Conservation (phyloP, 2,797 vertebrate species). For the Melanotaenia trifasciata region DNA sequence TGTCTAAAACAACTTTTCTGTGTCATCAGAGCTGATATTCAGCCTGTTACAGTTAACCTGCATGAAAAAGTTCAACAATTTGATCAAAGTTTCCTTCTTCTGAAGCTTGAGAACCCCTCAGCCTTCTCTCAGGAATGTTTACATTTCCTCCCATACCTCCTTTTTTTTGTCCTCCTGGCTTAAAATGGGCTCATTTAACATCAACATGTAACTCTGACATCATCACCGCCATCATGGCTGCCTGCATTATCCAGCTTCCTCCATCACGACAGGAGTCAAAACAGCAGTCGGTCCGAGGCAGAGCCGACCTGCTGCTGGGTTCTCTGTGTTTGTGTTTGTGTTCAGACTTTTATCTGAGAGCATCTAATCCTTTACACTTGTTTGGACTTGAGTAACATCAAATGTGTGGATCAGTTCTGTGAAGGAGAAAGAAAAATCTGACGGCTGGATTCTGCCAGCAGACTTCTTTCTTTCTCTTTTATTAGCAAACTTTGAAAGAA, state of each 20-base stretch:
- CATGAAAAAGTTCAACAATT: neutral
- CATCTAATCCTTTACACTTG: neutral
- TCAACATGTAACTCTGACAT: slow-evolving; percentile 38
- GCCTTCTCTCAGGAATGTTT: slow-evolving; percentile 45
- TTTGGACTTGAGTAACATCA: neutral
- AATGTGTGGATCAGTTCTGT: too few species aligned
- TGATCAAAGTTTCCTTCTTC: neutral
- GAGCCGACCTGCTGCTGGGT: neutral
- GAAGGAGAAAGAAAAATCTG: too few species aligned
- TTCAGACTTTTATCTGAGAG: neutral
- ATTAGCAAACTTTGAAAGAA: neutral
- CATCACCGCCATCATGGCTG: slow-evolving; percentile 59
- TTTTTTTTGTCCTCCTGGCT: slow-evolving; percentile 33
- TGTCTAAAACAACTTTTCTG: neutral
- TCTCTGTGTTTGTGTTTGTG: slow-evolving; percentile 13
- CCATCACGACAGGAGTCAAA: slow-evolving; percentile 42
- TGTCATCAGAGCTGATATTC: neutral
- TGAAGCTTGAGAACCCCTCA: slow-evolving; percentile 17
- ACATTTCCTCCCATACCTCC: neutral
- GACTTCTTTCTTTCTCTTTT: too few species aligned
- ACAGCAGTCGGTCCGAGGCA: neutral
- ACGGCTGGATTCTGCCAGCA: too few species aligned
- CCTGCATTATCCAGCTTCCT: slow-evolving; percentile 67
- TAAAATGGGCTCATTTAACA: slow-evolving; percentile 12
- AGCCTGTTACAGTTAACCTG: neutral